Evolutionary conservation across 2,888 invertebrate genomes (phyloP).

Genomic region (Leptarthrus brevirostris): DNA sequence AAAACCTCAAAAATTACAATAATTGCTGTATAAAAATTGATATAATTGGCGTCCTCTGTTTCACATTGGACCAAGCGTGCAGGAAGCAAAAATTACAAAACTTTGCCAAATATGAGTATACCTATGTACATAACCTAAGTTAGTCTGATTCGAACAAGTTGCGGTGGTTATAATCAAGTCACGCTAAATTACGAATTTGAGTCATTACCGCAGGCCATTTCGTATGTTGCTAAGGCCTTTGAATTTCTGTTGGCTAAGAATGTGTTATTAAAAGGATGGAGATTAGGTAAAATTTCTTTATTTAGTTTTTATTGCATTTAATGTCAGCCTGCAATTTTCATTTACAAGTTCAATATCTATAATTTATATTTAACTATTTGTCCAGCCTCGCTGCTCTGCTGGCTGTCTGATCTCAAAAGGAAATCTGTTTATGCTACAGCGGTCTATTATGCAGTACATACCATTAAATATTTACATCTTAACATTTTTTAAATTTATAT

Average conservation of each 20-base stretch:
- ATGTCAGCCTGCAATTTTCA: too few species aligned
- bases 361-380: too few species aligned
- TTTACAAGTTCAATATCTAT: too few species aligned
- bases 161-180: slow-evolving; percentile 14
- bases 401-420: too few species aligned
- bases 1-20: slow-evolving; percentile 18
- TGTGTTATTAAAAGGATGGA: too few species aligned
- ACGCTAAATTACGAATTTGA: slow-evolving; percentile 45
- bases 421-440: too few species aligned
- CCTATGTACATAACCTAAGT: slow-evolving; percentile 11
- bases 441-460: too few species aligned
- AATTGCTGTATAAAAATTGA: slow-evolving; percentile 28
- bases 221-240: neutral
- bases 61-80: slow-evolving; percentile 11
- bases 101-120: slow-evolving; percentile 1
- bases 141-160: neutral
- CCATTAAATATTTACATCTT: too few species aligned
- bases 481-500: too few species aligned
- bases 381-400: too few species aligned
- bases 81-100: neutral
- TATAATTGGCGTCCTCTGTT: slow-evolving; percentile 45
- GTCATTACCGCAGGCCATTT: slow-evolving; percentile 1
- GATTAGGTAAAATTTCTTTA: too few species aligned
- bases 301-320: too few species aligned
- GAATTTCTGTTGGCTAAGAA: neutral